Evolutionary conservation across 2,888 invertebrate genomes (phyloP).

Genomic region (Kuschelorhynchus macadamiae): DNA sequence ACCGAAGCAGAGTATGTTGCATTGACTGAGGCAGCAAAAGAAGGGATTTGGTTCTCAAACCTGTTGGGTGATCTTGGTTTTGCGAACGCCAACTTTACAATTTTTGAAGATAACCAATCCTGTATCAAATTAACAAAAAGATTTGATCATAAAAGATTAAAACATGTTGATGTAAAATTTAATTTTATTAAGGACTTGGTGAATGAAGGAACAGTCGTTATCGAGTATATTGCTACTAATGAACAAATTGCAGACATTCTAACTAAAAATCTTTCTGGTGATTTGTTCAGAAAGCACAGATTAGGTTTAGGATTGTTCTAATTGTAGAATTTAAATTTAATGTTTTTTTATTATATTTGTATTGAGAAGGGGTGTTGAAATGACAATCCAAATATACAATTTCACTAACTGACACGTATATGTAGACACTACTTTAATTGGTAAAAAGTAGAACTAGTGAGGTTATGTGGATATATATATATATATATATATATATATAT

Average conservation of each 20-base stretch:
- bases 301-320: too few species aligned
- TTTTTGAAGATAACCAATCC: slow-evolving; percentile 49
- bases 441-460: too few species aligned
- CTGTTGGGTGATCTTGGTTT: slow-evolving; percentile 51
- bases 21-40: slow-evolving; percentile 51
- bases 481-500: too few species aligned
- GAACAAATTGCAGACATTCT: not conserved
- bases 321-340: too few species aligned
- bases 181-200: slow-evolving; percentile 41
- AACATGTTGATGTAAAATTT: slow-evolving; percentile 30
- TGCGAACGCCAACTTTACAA: slow-evolving; percentile 22
- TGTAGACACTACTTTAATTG: too few species aligned
- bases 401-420: too few species aligned
- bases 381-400: not conserved
- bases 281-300: too few species aligned
- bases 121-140: slow-evolving; percentile 45
- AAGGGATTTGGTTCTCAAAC: slow-evolving; percentile 55
- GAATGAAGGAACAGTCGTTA: not conserved
- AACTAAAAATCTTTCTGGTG: not conserved
- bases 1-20: slow-evolving; percentile 53
- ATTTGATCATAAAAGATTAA: slow-evolving; percentile 26
- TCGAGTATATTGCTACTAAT: too few species aligned
- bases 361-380: too few species aligned
- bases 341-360: not conserved
- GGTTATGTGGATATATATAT: too few species aligned